phyloP scores from a whole-genome alignment of 2,797 vertebrate species.

The Bradypus variegatus region DNA sequence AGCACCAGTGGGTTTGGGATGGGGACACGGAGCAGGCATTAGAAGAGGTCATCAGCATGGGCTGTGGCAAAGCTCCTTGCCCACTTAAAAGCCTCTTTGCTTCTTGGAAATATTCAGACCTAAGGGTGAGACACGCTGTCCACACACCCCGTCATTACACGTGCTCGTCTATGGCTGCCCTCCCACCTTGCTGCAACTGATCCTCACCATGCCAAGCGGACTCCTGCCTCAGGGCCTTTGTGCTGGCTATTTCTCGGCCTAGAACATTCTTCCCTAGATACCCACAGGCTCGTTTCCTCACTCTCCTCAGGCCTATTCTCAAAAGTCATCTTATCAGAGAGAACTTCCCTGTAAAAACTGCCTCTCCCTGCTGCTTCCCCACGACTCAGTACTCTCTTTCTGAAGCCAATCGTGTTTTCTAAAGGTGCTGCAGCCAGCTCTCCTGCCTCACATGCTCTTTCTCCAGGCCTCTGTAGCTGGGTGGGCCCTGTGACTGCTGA shows the following conservation, averaged over 20 bases:
- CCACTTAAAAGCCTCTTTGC: neutral
- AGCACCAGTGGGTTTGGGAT: neutral
- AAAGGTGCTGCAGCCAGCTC: neutral
- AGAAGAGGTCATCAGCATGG: neutral
- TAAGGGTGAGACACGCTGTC: neutral
- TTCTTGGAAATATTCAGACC: neutral
- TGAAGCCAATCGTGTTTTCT: neutral
- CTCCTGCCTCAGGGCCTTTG: neutral
- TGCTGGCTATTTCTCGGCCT: neutral
- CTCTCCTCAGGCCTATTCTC: neutral
- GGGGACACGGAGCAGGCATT: accelerated
- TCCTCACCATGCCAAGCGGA: neutral
- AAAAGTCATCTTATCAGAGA: neutral
- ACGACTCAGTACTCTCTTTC: neutral
- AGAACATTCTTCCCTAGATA: neutral
- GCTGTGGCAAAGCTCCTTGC: neutral
- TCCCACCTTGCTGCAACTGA: accelerated
- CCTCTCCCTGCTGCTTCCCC: neutral
- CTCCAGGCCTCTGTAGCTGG: neutral
- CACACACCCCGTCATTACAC: too few species aligned
- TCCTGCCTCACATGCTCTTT: neutral
- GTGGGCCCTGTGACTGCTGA: too few species aligned
- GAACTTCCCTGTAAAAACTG: neutral
- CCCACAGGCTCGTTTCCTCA: neutral
- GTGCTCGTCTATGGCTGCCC: neutral